phyloP scores from a whole-genome alignment of 2,888 invertebrate genomes.

The Holacanthella duospinosa region DNA sequence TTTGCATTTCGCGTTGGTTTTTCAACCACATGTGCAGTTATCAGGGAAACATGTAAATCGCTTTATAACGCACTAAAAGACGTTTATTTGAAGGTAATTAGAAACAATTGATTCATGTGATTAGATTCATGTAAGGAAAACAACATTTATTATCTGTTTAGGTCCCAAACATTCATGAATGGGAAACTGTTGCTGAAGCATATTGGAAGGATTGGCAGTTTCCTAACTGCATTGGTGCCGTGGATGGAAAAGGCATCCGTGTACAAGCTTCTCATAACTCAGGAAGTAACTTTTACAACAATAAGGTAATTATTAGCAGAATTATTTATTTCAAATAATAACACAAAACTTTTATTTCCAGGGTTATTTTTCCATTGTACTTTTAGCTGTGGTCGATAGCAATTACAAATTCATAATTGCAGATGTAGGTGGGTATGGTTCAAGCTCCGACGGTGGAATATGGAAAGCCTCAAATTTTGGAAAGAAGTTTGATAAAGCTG shows the following conservation, averaged over 20 bases:
- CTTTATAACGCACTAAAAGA: background rate
- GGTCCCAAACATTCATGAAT: background rate
- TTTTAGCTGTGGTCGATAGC: slow-evolving; percentile 9
- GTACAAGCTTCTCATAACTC: slow-evolving; percentile 25
- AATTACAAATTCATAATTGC: slow-evolving; percentile 3
- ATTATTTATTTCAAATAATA: background rate
- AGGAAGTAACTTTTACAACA: slow-evolving; percentile 28
- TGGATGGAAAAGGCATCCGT: slow-evolving; percentile 21
- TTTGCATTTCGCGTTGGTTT: background rate
- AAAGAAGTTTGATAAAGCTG: background rate
- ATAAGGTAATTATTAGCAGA: slow-evolving; percentile 20
- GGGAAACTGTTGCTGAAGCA: background rate
- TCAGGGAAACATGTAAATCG: background rate
- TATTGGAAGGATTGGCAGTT: slow-evolving; percentile 21
- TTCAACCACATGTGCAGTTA: background rate
- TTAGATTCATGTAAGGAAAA: too few species aligned
- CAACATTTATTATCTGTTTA: background rate
- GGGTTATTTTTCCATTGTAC: background rate
- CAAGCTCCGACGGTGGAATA: background rate
- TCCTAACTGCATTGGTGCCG: slow-evolving; percentile 19
- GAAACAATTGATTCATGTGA: background rate
- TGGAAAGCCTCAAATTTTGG: background rate
- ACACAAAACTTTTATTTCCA: background rate
- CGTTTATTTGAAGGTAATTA: background rate
- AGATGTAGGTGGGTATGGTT: slow-evolving; percentile 6